A percentile compares a stretch with the other conserved stretches of the same genome.
phyloP scores from a whole-genome alignment of 23 tunicate genomes.

The Halocynthia roretzi region DNA sequence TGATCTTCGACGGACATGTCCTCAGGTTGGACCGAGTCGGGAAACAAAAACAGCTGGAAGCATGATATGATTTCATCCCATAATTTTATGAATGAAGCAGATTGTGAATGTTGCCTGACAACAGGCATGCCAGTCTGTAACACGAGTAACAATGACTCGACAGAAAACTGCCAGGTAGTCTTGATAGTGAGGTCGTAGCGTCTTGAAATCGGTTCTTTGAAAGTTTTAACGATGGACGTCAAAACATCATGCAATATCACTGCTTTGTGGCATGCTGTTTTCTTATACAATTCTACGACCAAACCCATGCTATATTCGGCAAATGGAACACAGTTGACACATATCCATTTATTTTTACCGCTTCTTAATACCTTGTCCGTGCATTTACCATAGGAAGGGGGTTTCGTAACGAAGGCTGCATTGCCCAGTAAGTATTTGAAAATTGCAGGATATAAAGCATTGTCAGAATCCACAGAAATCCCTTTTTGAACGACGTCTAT shows the following conservation, averaged over 20 bases:
- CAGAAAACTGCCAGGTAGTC: constrained; percentile 83
- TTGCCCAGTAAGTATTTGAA: constrained; percentile 54
- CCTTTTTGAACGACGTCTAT: constrained; percentile 20
- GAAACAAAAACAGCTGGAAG: constrained; percentile 81
- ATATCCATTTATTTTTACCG: constrained; percentile 59
- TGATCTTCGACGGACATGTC: constrained; percentile 59
- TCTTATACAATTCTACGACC: constrained; percentile 72
- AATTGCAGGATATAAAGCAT: constrained; percentile 72
- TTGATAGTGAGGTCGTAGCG: constrained; percentile 20
- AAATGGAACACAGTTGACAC: constrained; percentile 63
- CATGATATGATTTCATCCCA: constrained; percentile 85
- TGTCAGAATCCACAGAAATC: constrained; percentile 70
- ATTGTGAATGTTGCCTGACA: constrained; percentile 85
- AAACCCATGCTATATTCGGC: constrained; percentile 76
- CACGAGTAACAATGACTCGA: constrained; percentile 60
- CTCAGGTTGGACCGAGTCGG: constrained; percentile 25
- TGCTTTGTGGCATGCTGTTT: constrained; percentile 88
- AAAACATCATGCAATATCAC: constrained; percentile 67
- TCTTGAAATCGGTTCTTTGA: constrained; percentile 41
- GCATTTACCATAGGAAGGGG: constrained; percentile 79
- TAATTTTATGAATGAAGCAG: constrained; percentile 45
- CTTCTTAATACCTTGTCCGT: constrained; percentile 39
- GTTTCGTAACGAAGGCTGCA: constrained; percentile 50
- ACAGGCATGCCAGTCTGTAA: constrained; percentile 85
- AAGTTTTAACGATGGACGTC: constrained; percentile 40